phyloP scores from a whole-genome alignment of 30 jellyfish, hydroid and myxozoan genomes.

The Pseudorhiza aurosa region DNA sequence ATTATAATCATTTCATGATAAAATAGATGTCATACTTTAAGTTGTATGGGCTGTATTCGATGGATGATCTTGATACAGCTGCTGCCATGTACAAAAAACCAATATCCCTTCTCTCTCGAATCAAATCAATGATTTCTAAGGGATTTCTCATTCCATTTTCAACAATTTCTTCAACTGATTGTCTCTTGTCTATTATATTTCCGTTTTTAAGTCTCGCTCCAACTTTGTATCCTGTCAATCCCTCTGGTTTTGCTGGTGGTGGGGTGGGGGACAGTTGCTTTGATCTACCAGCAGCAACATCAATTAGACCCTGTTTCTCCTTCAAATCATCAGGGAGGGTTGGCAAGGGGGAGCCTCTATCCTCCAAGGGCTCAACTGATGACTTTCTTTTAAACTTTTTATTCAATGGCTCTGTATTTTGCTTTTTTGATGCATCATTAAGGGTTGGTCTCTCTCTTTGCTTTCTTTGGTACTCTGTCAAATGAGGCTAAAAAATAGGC shows the following conservation, averaged over 20 bases:
- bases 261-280: constrained; percentile 47
- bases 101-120: constrained; percentile 76
- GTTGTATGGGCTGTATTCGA: constrained; percentile 87
- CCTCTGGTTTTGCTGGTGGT: constrained; percentile 22
- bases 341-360: constrained; percentile 89
- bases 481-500: constrained; percentile 84
- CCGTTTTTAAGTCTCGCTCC: constrained; percentile 32
- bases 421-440: not conserved
- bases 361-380: constrained; percentile 84
- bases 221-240: not conserved
- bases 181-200: constrained; percentile 6
- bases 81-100: constrained; percentile 95
- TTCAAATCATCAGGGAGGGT: constrained; percentile 87
- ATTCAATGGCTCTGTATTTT: constrained; percentile 53
- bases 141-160: constrained; percentile 73
- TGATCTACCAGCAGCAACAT: constrained; percentile 60
- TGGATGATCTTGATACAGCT: constrained; percentile 87
- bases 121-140: constrained; percentile 58
- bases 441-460: constrained; percentile 69
- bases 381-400: constrained; percentile 58
- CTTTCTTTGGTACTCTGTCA: constrained; percentile 78
- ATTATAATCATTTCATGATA: too few relatives aligned
- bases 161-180: constrained; percentile 60
- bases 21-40: constrained; percentile 86
- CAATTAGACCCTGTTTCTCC: constrained; percentile 73